Conservation (phyloP, 2,797 vertebrate genomes). For the Leucoraja ocellata region DNA sequence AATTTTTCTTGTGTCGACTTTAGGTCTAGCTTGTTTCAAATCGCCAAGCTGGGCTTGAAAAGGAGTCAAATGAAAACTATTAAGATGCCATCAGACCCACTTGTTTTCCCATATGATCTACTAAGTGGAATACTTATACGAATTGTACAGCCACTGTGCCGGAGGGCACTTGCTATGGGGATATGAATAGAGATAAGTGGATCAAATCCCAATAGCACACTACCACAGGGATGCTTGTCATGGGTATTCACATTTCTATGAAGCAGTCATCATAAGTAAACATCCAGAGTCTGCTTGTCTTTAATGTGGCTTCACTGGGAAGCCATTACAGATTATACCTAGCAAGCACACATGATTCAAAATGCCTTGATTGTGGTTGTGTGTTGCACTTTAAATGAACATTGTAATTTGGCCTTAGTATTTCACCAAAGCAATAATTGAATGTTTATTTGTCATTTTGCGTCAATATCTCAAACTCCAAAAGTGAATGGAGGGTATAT, state of each 20-base stretch:
- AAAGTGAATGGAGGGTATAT: too few relatives aligned
- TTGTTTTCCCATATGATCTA: not conserved
- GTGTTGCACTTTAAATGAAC: not conserved
- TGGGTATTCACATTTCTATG: not conserved
- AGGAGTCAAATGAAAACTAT: not conserved
- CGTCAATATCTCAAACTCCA: not conserved
- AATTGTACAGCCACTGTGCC: not conserved
- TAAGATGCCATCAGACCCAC: not conserved
- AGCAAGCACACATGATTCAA: not conserved
- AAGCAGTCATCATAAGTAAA: not conserved
- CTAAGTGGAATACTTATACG: conserved; percentile 1
- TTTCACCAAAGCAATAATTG: not conserved
- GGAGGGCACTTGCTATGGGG: not conserved
- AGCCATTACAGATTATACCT: not conserved
- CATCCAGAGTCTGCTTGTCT: too few relatives aligned
- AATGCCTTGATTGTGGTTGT: not conserved
- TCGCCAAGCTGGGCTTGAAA: not conserved
- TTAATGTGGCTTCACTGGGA: too few relatives aligned
- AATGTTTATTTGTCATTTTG: not conserved
- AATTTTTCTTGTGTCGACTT: not conserved
- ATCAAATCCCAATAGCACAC: conserved; percentile 9
- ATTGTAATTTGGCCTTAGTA: not conserved
- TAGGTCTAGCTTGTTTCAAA: not conserved
- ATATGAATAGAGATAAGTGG: not conserved
- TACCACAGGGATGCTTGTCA: conserved; percentile 15